phyloP scores from a whole-genome alignment of 23 tunicate species.

The Halocynthia roretzi region DNA sequence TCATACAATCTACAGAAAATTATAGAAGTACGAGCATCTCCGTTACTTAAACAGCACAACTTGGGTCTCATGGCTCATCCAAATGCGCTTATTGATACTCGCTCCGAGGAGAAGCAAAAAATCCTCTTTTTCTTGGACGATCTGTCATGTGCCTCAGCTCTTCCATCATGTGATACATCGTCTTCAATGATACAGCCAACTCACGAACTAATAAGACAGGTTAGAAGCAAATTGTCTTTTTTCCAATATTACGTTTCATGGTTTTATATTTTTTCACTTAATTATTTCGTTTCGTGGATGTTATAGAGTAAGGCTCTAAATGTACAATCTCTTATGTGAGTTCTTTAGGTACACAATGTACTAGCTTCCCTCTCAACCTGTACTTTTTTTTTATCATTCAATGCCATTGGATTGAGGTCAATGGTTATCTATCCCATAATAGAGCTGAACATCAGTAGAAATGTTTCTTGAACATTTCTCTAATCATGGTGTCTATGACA shows the following conservation, averaged over 20 bases:
- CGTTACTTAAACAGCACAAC: conserved; percentile 60
- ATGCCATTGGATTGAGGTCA: too few relatives aligned
- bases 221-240: neutral
- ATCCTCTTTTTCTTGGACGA: conserved; percentile 70
- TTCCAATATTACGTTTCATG: neutral
- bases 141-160: conserved; percentile 32
- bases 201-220: conserved; percentile 78
- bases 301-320: too few relatives aligned
- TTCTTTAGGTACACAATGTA: neutral
- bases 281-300: too few relatives aligned
- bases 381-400: too few relatives aligned
- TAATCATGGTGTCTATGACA: too few relatives aligned
- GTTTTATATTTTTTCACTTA: neutral
- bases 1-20: conserved; percentile 61
- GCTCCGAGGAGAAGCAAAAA: conserved; percentile 18
- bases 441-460: too few relatives aligned
- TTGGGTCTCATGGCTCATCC: conserved; percentile 96
- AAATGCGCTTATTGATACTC: conserved; percentile 58
- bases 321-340: neutral
- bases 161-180: neutral
- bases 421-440: too few relatives aligned
- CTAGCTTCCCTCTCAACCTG: too few relatives aligned
- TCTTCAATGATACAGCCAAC: conserved; percentile 23
- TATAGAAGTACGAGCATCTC: conserved; percentile 62
- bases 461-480: too few relatives aligned